phyloP scores from a whole-genome alignment of 1,140 invertebrate genomes.

The Drosophila parabipectinata region DNA sequence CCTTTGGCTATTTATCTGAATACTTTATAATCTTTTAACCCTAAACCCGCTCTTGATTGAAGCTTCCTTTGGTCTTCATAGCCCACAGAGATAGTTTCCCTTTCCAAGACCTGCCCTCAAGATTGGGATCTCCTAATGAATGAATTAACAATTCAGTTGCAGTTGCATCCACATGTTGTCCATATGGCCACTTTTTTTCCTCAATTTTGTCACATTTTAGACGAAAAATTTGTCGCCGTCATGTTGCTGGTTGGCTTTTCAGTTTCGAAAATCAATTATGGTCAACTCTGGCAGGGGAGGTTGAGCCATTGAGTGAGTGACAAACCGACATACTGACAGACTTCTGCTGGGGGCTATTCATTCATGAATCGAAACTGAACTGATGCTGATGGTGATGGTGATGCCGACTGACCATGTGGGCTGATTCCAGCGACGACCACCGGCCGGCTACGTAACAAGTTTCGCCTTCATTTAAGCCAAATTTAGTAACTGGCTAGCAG shows the following conservation, averaged over 20 bases:
- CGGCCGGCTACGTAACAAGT: constrained; percentile 80
- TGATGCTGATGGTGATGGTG: constrained; percentile 33
- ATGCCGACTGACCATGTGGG: constrained; percentile 62
- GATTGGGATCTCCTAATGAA: constrained; percentile 44
- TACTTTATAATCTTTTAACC: background rate
- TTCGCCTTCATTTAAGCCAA: constrained; percentile 80
- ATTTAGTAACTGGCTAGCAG: constrained; percentile 79
- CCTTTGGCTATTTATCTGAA: too few species aligned
- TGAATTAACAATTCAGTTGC: constrained; percentile 50
- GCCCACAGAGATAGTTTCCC: constrained; percentile 27
- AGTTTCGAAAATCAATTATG: constrained; percentile 75
- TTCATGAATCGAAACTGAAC: constrained; percentile 61
- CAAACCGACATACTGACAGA: constrained; percentile 24
- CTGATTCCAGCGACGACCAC: constrained; percentile 20
- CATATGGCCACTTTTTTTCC: constrained; percentile 46
- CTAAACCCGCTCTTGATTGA: constrained; percentile 1
- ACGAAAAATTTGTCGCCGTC: constrained; percentile 73
- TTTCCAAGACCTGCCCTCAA: constrained; percentile 15
- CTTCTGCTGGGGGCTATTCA: constrained; percentile 60
- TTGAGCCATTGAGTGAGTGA: constrained; percentile 15
- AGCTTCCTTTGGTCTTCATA: constrained; percentile 20
- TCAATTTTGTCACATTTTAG: constrained; percentile 54
- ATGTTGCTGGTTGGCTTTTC: constrained; percentile 54
- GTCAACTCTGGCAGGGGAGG: constrained; percentile 30
- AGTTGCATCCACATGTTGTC: constrained; percentile 51